Evolutionary conservation across 2,888 invertebrate genomes (phyloP).

Genomic region (Cantharis flavilabris): DNA sequence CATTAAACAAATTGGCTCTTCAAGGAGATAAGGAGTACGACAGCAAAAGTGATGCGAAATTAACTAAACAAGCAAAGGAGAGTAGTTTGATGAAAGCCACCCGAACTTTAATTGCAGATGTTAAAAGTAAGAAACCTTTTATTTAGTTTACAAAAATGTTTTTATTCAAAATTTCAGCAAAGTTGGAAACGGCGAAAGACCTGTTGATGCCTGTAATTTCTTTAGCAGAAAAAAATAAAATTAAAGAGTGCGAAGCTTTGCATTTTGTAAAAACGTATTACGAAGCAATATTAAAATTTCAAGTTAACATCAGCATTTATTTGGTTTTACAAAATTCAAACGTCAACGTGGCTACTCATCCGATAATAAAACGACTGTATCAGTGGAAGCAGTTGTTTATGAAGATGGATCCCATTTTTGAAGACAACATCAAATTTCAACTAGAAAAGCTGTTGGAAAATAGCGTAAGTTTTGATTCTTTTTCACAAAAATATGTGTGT

Average conservation of each 20-base stretch:
- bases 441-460: constrained; percentile 63
- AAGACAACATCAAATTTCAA: constrained; percentile 69
- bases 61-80: constrained; percentile 88
- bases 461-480: constrained; percentile 11
- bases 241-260: constrained; percentile 68
- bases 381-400: constrained; percentile 78
- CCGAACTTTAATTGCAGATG: constrained; percentile 72
- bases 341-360: constrained; percentile 77
- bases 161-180: constrained; percentile 37
- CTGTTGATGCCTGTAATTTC: constrained; percentile 70
- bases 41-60: constrained; percentile 48
- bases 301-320: constrained; percentile 80
- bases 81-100: constrained; percentile 60
- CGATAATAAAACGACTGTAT: constrained; percentile 83
- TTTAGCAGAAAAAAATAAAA: constrained; percentile 63
- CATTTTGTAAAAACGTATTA: constrained; percentile 68
- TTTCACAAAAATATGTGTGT: background rate
- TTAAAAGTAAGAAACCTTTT: constrained; percentile 64
- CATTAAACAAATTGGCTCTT: constrained; percentile 48
- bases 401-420: constrained; percentile 73
- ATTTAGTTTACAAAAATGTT: background rate
- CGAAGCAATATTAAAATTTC: constrained; percentile 56
- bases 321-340: constrained; percentile 80
- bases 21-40: constrained; percentile 43
- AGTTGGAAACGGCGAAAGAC: constrained; percentile 66